Evolutionary conservation across 2,113 vertebrate genomes (phyloP), one percentile per base, ranked within the genome.

Genomic region (Rhipidura dahli): DNA sequence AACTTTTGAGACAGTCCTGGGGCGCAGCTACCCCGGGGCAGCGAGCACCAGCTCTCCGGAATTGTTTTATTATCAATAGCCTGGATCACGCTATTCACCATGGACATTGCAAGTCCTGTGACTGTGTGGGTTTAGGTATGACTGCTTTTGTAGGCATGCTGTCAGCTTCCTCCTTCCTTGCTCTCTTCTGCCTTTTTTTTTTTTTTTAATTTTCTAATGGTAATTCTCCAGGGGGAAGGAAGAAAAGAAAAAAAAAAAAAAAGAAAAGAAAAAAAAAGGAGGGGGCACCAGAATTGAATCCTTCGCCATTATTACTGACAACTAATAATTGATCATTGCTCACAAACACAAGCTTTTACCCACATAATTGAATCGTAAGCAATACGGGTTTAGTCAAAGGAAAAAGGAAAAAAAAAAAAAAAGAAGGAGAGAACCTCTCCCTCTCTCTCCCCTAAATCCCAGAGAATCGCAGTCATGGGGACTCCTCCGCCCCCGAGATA

Each of bases 261-360:
- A 37, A n/a, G n/a, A 39, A n/a, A 51, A 28, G 61, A 49, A 7
- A 33, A 19, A 0, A 28, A 11, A 9, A 39, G 15, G 28, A 19
- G 17, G 71, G 64, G 49, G 81, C 76, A 64, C 21, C 60, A 66
- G 89, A 94, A 92, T 54, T 61, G 87, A 97, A 98, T 98, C 97
- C 96, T 93, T 98, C 93, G 95, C 97, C 95, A 92, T 98, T 98
- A 98, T 98, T 98, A 96, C 97, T 98, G 98, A 98, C 98, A 98
- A 95, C 96, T 97, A 97, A 97, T 98, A 98, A 98, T 98, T 98
- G 98, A 99, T 98, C 98, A 97, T 95, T 96, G 97, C 97, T 94
- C 97, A 93, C 96, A 97, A 98, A 98, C 97, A 45, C 76, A 37
- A 91, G 97, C 97, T 98, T 97, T 96, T 98, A 97, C 94, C 93